phyloP scores from a whole-genome alignment of 2,888 invertebrate genomes.

The Acronicta alni region DNA sequence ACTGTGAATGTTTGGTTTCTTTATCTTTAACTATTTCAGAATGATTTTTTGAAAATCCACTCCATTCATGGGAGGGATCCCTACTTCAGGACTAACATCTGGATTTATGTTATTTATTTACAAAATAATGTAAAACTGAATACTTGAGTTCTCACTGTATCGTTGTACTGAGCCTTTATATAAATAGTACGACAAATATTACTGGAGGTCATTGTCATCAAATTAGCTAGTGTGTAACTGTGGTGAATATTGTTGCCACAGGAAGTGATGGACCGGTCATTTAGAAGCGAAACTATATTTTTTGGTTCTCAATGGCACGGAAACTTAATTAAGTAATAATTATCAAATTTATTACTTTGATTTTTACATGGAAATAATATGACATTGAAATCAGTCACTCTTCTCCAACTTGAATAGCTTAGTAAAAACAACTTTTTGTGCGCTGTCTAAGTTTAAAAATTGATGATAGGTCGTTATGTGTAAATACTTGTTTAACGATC shows the following conservation, averaged over 20 bases:
- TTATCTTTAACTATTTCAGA: too few species aligned
- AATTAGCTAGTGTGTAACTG: slow-evolving; percentile 3
- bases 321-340: slow-evolving; percentile 15
- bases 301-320: slow-evolving; percentile 20
- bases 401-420: background rate
- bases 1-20: too few species aligned
- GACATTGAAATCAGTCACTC: background rate
- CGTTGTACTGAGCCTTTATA: background rate
- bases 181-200: background rate
- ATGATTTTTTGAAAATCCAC: too few species aligned
- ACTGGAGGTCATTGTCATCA: slow-evolving; percentile 11
- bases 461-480: background rate
- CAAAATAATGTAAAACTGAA: too few species aligned
- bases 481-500: background rate
- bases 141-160: too few species aligned
- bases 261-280: slow-evolving; percentile 22
- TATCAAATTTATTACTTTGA: background rate
- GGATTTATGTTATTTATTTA: too few species aligned
- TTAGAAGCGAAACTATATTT: slow-evolving; percentile 11
- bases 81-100: too few species aligned
- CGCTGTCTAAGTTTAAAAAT: background rate
- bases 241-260: slow-evolving; percentile 9
- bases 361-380: slow-evolving; percentile 8
- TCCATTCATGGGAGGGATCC: too few species aligned
- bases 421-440: slow-evolving; percentile 6